These are phyloP conservation scores for Gymnothorax reevesii DNA, from an alignment of 2,797 vertebrate genomes.

Conservation along the genomic window DNA sequence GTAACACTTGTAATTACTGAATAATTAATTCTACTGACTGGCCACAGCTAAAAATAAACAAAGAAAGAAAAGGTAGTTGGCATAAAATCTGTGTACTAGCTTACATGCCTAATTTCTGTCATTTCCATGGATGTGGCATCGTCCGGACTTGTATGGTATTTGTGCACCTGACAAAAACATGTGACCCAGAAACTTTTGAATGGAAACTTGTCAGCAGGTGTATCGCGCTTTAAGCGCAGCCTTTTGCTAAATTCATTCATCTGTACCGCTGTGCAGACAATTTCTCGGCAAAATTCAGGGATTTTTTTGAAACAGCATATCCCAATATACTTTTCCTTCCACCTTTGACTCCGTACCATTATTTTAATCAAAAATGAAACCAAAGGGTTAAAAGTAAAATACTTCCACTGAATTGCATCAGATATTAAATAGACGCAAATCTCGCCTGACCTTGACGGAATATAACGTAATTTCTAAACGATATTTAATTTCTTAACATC, in stretches of 20 bases:
- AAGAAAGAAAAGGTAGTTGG: background rate
- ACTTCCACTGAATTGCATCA: background rate
- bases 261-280: background rate
- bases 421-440: background rate
- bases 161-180: background rate
- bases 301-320: background rate
- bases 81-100: background rate
- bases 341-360: background rate
- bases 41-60: background rate
- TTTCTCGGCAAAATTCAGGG: background rate
- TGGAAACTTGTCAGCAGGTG: background rate
- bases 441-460: background rate
- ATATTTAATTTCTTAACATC: too few species aligned
- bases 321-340: background rate
- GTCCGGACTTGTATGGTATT: background rate
- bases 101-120: background rate
- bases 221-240: background rate
- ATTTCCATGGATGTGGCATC: background rate
- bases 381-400: background rate
- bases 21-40: background rate
- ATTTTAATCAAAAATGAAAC: background rate
- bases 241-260: background rate
- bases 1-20: background rate
- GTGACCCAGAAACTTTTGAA: background rate
- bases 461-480: background rate